phyloP scores from a whole-genome alignment of 2,113 vertebrate genomes.

The Tringa solitaria region DNA sequence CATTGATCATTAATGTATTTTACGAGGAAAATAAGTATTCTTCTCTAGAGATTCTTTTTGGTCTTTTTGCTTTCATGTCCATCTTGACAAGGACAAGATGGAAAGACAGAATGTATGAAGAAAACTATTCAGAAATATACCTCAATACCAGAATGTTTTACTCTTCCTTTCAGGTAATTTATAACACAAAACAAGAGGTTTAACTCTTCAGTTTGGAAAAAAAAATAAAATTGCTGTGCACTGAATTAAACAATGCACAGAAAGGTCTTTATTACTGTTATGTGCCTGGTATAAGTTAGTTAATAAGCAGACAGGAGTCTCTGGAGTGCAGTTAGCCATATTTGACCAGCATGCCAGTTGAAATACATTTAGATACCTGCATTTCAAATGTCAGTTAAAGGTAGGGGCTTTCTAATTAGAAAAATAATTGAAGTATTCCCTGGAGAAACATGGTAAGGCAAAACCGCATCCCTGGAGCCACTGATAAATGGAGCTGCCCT shows the following conservation, averaged over 20 bases:
- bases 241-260: not conserved
- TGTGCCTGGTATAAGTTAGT: not conserved
- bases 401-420: not conserved
- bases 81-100: not conserved
- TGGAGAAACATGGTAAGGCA: not conserved
- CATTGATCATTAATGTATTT: not conserved
- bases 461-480: not conserved
- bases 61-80: not conserved
- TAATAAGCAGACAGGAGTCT: not conserved
- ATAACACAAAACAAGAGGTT: not conserved
- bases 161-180: not conserved
- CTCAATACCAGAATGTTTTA: not conserved
- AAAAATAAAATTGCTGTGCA: not conserved
- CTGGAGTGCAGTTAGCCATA: not conserved
- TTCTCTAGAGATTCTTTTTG: not conserved
- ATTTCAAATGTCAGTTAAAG: not conserved
- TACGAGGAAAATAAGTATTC: not conserved
- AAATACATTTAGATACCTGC: not conserved
- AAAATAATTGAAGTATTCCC: not conserved
- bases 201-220: not conserved
- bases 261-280: not conserved
- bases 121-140: not conserved
- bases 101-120: not conserved
- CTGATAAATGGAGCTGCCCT: not conserved
- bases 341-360: not conserved